A percentile compares a stretch with the other conserved stretches of the same genome.
Conservation (phyloP, 2,888 invertebrate genomes). For the Agriopis leucophaearia region DNA sequence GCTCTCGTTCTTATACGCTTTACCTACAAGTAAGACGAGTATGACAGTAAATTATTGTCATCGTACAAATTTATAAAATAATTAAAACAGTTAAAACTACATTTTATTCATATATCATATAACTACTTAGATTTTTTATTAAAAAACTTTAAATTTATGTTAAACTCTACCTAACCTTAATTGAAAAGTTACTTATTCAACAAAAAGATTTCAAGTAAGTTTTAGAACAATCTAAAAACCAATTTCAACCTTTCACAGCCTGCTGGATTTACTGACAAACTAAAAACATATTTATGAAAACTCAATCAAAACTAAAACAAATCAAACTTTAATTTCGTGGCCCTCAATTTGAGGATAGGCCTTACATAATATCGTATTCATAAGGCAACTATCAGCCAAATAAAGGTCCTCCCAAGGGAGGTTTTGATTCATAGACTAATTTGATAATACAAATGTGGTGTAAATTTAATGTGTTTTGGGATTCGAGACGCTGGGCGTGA, state of each 20-base stretch:
- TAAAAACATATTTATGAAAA: constrained; percentile 22
- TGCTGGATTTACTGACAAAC: constrained; percentile 10
- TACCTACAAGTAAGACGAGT: no score
- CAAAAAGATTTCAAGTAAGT: constrained; percentile 5
- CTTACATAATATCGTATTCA: constrained; percentile 70
- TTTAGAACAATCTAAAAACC: constrained; percentile 25
- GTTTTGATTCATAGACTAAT: constrained; percentile 62
- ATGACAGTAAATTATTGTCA: no score
- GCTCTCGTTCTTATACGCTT: no score
- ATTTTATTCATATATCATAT: no score
- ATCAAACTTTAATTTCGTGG: constrained; percentile 23
- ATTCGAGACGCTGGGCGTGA: constrained; percentile 14
- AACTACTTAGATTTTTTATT: no score
- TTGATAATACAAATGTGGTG: constrained; percentile 58
- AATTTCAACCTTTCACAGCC: constrained; percentile 22
- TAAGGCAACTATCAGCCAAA: constrained; percentile 63
- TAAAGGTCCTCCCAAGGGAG: constrained; percentile 56
- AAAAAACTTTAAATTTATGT: no score
- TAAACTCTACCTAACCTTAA: neutral
- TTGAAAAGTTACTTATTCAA: neutral
- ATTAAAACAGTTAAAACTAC: no score
- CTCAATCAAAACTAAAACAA: constrained; percentile 24
- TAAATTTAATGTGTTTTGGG: constrained; percentile 54
- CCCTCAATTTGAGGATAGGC: constrained; percentile 58
- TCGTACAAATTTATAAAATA: no score